Base-by-base conservation (phyloP, 92 coral and sea anemone species). In the Porites divaricata region DNA sequence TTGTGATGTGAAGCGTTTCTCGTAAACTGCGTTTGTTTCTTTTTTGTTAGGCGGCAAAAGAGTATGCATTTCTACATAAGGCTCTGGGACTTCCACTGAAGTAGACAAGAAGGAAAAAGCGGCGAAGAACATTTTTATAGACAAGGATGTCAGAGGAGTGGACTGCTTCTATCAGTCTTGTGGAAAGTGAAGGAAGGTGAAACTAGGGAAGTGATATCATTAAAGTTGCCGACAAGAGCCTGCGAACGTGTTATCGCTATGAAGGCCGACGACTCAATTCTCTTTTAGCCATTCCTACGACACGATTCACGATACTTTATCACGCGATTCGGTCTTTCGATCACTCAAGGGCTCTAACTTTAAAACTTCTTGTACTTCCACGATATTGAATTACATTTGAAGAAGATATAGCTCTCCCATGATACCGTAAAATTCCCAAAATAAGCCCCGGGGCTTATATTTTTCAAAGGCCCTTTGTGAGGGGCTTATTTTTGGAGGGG, bases 61-160 rank as follows among this genome's bases (percentile, higher is more conserved):
- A 91, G 53, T 91, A 86, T 53, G 98, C 95, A 3, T 93, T 93
- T 70, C 84, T 93, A 35, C 78, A 91, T 87, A 93, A 91, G 68
- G 85, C 95, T 13, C 70, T 93, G 48, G 95, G 93, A 26, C 85
- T 93, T 9, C 91, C 93, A 16, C 77, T 89, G 67, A 83, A 83
- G 67, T 93, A 65, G 63, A 73, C 24, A 21, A 17, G 5, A 21
- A 17, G 70, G 26, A 66, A 25, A 24, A 19, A 24, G 24, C 24
- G 54, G 58, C 59, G 15, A 35, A 21, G 35, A 23, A 52, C 17
- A n/a, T n/a, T 1, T 51, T 2, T 45, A 13, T 35, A 51, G 28
- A 12, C 4, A n/a, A 1, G 35, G 21, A 16, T 28, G 73, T 2
- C 35, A 41, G 62, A 17, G 52, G 20, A 16, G 11, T 19, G 25